Evolutionary conservation across 2,888 invertebrate species (phyloP).

Genomic region (Erebia aethiops): DNA sequence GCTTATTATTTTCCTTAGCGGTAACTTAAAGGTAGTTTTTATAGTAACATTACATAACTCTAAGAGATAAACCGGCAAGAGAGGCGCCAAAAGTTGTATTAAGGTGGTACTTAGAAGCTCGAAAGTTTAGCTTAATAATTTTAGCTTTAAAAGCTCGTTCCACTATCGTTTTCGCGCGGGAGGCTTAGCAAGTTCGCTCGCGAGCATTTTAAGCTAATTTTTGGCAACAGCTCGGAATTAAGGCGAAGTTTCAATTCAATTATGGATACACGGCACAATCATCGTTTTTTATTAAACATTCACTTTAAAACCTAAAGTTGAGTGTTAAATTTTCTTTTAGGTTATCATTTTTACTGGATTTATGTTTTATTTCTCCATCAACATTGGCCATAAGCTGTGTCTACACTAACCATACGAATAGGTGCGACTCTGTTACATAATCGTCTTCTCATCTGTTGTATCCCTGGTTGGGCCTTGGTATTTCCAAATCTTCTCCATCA

Average conservation of each 20-base stretch:
- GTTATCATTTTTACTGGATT: not conserved
- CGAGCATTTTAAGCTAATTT: constrained; percentile 71
- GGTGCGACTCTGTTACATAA: too few species aligned
- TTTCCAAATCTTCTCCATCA: too few species aligned
- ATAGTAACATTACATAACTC: not conserved
- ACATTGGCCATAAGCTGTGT: too few species aligned
- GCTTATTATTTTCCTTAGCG: too few species aligned
- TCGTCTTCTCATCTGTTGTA: too few species aligned
- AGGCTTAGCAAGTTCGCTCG: constrained; percentile 65
- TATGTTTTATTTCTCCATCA: too few species aligned
- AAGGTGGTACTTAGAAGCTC: constrained; percentile 58
- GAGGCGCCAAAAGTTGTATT: constrained; percentile 57
- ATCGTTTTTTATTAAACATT: constrained; percentile 12
- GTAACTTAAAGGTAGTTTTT: too few species aligned
- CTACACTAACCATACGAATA: too few species aligned
- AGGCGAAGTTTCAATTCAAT: constrained; percentile 47
- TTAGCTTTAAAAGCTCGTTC: constrained; percentile 78
- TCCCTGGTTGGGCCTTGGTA: too few species aligned
- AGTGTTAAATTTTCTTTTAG: not conserved
- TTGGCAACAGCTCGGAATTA: constrained; percentile 59
- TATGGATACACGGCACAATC: constrained; percentile 30
- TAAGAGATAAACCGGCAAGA: not conserved
- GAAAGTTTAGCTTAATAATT: constrained; percentile 77
- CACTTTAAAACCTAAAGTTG: not conserved
- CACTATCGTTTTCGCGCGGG: constrained; percentile 70